These are phyloP conservation scores for Brachypteracias leptosomus DNA, from an alignment of 2,113 vertebrate genomes.

Conservation along the genomic window DNA sequence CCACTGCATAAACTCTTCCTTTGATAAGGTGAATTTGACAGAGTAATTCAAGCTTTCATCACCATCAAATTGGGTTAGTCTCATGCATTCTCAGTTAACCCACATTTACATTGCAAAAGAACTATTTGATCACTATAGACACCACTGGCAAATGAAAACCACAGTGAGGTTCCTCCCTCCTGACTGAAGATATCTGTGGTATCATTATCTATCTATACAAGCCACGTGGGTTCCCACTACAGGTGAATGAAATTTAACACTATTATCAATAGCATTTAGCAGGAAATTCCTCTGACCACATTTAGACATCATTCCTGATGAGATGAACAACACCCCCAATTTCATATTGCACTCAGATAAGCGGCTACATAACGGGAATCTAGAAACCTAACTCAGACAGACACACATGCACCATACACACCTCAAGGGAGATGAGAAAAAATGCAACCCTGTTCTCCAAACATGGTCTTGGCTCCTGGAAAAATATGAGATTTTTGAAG, in stretches of 20 bases:
- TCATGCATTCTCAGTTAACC: not conserved
- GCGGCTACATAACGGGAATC: not conserved
- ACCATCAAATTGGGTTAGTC: not conserved
- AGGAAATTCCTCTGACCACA: not conserved
- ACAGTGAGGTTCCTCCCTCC: not conserved
- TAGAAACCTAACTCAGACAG: not conserved
- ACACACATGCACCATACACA: fast-evolving
- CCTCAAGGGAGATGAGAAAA: not conserved
- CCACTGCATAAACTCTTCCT: not conserved
- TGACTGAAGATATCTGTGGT: not conserved
- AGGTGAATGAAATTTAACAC: not conserved
- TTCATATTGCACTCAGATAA: not conserved
- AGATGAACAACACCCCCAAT: not conserved
- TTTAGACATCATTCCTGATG: not conserved
- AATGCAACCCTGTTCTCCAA: not conserved
- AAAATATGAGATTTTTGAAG: not conserved
- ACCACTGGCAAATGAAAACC: not conserved
- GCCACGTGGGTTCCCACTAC: not conserved
- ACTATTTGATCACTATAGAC: not conserved
- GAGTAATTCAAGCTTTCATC: not conserved
- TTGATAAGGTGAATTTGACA: not conserved
- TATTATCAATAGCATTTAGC: fast-evolving
- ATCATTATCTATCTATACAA: not conserved
- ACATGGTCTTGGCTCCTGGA: not conserved
- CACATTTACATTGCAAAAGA: not conserved